A percentile compares a stretch with the other conserved stretches of the same genome.
These are phyloP conservation scores for Varroa destructor DNA, from an alignment of 1,140 invertebrate genomes.

Conservation along the genomic window DNA sequence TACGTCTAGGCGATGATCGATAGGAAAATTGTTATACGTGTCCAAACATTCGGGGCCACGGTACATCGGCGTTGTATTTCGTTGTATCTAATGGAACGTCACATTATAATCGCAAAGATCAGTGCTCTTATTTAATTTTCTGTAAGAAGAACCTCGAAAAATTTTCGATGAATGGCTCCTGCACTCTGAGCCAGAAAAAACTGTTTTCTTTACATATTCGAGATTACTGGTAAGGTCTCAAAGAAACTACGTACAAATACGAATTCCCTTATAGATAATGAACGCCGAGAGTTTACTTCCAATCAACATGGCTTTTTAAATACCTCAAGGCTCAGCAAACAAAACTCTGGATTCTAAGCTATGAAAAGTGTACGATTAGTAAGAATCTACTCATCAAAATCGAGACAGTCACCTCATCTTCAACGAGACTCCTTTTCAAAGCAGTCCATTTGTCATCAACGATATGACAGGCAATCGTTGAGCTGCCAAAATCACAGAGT, in stretches of 20 bases:
- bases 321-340: too few species aligned
- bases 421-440: constrained; percentile 72
- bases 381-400: constrained; percentile 22
- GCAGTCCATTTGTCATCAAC: constrained; percentile 82
- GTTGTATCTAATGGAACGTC: constrained; percentile 42
- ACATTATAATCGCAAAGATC: too few species aligned
- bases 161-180: neutral
- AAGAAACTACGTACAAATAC: too few species aligned
- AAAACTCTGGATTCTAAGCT: too few species aligned
- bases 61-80: constrained; percentile 55
- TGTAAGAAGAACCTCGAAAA: constrained; percentile 1
- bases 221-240: too few species aligned
- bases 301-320: too few species aligned
- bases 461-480: constrained; percentile 64
- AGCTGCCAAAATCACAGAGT: constrained; percentile 96
- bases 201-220: too few species aligned
- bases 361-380: too few species aligned
- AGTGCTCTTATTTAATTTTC: too few species aligned
- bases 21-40: constrained; percentile 88
- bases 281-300: too few species aligned
- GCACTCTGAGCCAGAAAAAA: neutral
- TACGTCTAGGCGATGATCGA: constrained; percentile 70
- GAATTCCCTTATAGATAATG: too few species aligned
- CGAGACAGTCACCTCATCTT: constrained; percentile 65
- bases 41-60: constrained; percentile 87